Evolutionary conservation across 2,888 invertebrate species (phyloP).

Genomic region (Acleris holmiana): DNA sequence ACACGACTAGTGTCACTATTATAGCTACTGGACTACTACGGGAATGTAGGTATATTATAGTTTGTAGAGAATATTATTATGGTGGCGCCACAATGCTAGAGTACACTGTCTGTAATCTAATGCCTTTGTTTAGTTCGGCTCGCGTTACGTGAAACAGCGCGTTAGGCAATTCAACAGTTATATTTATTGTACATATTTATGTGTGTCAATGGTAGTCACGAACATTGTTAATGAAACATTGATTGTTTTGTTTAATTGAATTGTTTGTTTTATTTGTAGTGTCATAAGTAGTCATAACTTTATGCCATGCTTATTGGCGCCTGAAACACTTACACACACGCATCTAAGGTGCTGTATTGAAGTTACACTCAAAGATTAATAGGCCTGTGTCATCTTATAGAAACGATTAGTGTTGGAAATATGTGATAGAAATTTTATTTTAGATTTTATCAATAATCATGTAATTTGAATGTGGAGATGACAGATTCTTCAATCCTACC

Average conservation of each 20-base stretch:
- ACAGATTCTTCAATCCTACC: too few relatives aligned
- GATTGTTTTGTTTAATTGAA: conserved; percentile 25
- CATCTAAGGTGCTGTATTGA: too few relatives aligned
- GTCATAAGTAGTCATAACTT: conserved; percentile 11
- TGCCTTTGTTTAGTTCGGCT: conserved; percentile 39
- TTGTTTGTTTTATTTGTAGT: conserved; percentile 26
- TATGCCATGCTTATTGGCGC: too few relatives aligned
- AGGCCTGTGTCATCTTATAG: too few relatives aligned
- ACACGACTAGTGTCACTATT: neutral
- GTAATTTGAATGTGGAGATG: too few relatives aligned
- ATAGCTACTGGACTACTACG: too few relatives aligned
- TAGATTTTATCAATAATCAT: too few relatives aligned
- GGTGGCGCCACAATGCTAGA: conserved; percentile 28
- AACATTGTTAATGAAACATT: conserved; percentile 19
- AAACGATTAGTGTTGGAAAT: too few relatives aligned
- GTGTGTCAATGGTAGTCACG: conserved; percentile 33
- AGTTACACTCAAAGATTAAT: too few relatives aligned
- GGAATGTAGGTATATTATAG: neutral
- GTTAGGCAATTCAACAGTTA: conserved; percentile 25
- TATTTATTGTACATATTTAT: conserved; percentile 16
- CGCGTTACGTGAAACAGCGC: conserved; percentile 29
- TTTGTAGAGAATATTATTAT: neutral
- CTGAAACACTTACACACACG: too few relatives aligned
- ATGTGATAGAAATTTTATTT: too few relatives aligned
- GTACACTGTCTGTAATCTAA: conserved; percentile 42